Base-by-base conservation (phyloP, 2,113 vertebrate species). In the Chlorocebus sabaeus region DNA sequence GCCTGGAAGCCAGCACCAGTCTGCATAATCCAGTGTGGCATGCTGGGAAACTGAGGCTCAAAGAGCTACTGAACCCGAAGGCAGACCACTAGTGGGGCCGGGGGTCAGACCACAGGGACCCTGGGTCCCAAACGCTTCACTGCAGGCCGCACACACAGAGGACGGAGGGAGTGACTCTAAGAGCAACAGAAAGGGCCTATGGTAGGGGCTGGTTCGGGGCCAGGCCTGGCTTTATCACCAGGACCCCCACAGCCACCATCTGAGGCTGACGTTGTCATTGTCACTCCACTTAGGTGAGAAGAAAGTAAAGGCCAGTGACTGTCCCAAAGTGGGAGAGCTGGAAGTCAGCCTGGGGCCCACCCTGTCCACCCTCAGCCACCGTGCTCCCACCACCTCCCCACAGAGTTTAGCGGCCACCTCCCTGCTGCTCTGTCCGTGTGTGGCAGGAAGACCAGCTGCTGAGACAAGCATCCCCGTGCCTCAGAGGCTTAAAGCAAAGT, bases 391-490 rank as follows among this genome's bases (percentile, higher is more conserved):
- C 4, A 9, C 8, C 3, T 61, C 75, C 43, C 3, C 59, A 30
- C 18, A 27, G 59, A 16, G 23, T 11, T 59, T 30, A 6, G 57
- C 9, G 0, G 3, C 30, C 6, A 3, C 76, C 17, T 13, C 40
- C 45, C 23, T 1, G 20, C 12, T 16, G 48, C 75, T 35, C 75
- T 6, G 2, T 8, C n/a, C 9, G 0, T 2, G 2, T 12, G 45
- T 2, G 11, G 17, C n/a, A 35, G 59, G 48, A 2, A 32, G 18
- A 18, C 30, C 43, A 13, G 57, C 45, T 32, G 89, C 45, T 4
- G 16, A 7, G 1, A 64, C 35, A 40, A 68, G 1, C 35, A 6
- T 32, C 35, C 43, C 35, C 23, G 0, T 1, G 0, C 38, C 59
- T 30, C 75, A 22, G 75, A 32, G 45, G 25, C 59, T 52, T 5